Conservation (phyloP, 2,888 invertebrate genomes). For the Tortrix viridana region DNA sequence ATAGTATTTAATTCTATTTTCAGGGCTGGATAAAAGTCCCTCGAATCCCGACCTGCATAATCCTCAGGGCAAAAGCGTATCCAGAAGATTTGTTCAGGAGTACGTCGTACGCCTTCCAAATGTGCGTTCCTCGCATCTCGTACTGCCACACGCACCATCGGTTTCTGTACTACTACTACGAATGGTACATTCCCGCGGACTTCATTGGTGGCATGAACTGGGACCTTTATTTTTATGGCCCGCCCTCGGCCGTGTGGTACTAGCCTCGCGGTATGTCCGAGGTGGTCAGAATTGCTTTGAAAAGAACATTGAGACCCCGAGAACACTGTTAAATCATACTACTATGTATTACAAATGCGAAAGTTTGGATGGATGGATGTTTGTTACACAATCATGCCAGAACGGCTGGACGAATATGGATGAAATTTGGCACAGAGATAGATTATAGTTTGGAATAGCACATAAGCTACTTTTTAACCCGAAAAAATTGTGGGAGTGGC, state of each 20-base stretch:
- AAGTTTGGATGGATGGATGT: too few relatives aligned
- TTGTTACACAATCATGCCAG: too few relatives aligned
- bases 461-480: too few relatives aligned
- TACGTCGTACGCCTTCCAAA: conserved; percentile 18
- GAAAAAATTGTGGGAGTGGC: too few relatives aligned
- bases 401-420: too few relatives aligned
- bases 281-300: too few relatives aligned
- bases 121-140: conserved; percentile 33
- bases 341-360: too few relatives aligned
- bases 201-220: conserved; percentile 38
- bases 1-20: too few relatives aligned
- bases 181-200: conserved; percentile 37
- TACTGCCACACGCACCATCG: conserved; percentile 32
- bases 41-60: conserved; percentile 30
- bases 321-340: too few relatives aligned
- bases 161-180: conserved; percentile 31
- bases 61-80: conserved; percentile 11
- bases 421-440: too few relatives aligned
- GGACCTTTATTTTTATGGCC: conserved; percentile 34
- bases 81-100: conserved; percentile 7
- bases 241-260: not conserved
- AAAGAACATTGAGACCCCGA: too few relatives aligned
- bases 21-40: conserved; percentile 28
- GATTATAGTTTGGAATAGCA: too few relatives aligned
- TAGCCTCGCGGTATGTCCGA: not conserved